Base-by-base conservation (phyloP, 53 echinoderm and acorn worm genomes). In the Holothuria scabra region DNA sequence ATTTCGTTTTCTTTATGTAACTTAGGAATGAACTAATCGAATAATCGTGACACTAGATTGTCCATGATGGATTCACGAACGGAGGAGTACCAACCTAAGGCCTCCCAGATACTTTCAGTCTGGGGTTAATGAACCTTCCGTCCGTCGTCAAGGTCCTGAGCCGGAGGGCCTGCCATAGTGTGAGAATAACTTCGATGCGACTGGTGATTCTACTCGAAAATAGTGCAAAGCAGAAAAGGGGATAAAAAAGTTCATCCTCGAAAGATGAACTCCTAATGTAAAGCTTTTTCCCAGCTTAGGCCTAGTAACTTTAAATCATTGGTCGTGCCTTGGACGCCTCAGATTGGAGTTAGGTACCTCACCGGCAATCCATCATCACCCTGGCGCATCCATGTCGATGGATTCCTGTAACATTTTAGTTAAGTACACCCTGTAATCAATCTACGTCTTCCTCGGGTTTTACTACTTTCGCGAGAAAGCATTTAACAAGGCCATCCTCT, bases 251-350 rank as follows among this genome's bases (percentile, higher is more conserved):
- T 69, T 37, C 69, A 34, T 69, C 69, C 34, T 38, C 12, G 41
- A 38, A 22, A 33, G 69, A 69, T 69, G 69, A 69, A 69, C 41
- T 33, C 11, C 13, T 12, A 18, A 19, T 38, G 20, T 19, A 41
- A 35, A 33, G 18, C 4, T 13, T 38, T 67, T 13, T 67, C 30
- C 30, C 34, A 20, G 12, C 38, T n/a, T 69, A 72, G 72, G 46
- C 72, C 72, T 34, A 46, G 24, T 26, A 35, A n/a, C 44, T 44
- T 46, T 24, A 34, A 46, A 48, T 21, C 48, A 48, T 10, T 49
- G 72, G 11, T 48, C 72, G 72, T 72, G 72, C 44, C 72, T 23
- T 21, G 25, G 72, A 46, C 72, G 72, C 72, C 72, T 72, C 37
- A 48, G 14, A 12, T 2, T 38, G n/a, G 37, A 48, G 48, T 72